Base-by-base conservation (phyloP, 30 jellyfish, hydroid and myxozoan species). In the Pseudorhiza aurosa region DNA sequence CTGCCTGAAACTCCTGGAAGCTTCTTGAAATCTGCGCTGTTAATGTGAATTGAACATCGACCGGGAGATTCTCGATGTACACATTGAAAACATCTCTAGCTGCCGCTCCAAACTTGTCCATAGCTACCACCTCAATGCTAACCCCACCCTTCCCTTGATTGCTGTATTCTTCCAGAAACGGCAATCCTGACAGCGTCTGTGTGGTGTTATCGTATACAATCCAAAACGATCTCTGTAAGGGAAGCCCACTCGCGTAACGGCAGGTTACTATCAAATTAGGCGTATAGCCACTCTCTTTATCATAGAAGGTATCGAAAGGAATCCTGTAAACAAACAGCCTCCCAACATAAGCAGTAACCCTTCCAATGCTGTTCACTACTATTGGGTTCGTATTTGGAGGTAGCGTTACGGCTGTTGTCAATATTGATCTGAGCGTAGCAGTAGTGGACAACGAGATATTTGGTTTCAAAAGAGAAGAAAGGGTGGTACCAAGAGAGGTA, bases 281-380 rank as follows among this genome's bases (percentile, higher is more conserved):
- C 1, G 94, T 69, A 33, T 39, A 82, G 37, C 94, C 94, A 37
- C 74, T 76, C 55, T 82, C 94, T 28, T 24, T 5, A 31, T 82
- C 94, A 63, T 68, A 82, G 32, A 82, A 82, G n/a, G 94, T 82
- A 45, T 82, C 87, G 36, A 46, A 56, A 27, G 94, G 94, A 19
- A 82, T 68, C 36, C 57, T 43, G 43, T 25, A 82, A 0, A 57
- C 39, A 17, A 82, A 56, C 22, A 68, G 31, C 58, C 82, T 56
- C 15, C 94, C 94, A 8, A 82, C 86, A 21, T 40, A 28, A 4
- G 94, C 87, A 27, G 60, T 30, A 8, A 82, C 21, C 32, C 64
- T 43, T 5, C 94, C 87, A 29, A 82, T 69, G 40, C 94, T 71
- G 40, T 82, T 82, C 40, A 82, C 68, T 19, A 82, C 33, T 7